Percentiles rank a stretch among this genome's conserved stretches.
Conservation (phyloP, 2,888 invertebrate species). For the Orthosia incerta region DNA sequence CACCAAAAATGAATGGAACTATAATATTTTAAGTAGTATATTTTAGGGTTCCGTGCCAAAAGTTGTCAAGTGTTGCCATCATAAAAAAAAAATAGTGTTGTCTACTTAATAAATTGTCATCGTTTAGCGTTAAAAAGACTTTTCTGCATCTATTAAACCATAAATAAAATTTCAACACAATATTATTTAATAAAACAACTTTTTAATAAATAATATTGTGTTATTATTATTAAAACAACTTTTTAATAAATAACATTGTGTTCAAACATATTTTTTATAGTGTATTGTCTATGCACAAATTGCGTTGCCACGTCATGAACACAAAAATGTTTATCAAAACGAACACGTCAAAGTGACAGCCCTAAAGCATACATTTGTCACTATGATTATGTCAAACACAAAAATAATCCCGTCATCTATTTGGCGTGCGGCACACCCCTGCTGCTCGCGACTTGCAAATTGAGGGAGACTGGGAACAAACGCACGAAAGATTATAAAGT, state of each 20-base stretch:
- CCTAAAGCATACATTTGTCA: constrained; percentile 89
- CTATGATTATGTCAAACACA: constrained; percentile 91
- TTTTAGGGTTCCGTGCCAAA: constrained; percentile 14
- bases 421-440: constrained; percentile 88
- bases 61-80: background rate
- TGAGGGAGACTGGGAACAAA: constrained; percentile 83
- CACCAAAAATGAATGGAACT: constrained; percentile 24
- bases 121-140: background rate
- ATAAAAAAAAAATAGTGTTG: background rate
- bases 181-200: background rate
- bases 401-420: constrained; percentile 91
- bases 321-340: constrained; percentile 75
- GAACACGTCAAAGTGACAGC: constrained; percentile 83
- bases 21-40: constrained; percentile 6
- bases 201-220: too few species aligned
- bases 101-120: background rate
- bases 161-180: background rate
- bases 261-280: constrained; percentile 4
- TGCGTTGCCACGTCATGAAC: constrained; percentile 68
- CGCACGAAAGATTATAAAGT: constrained; percentile 86
- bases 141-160: background rate
- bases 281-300: constrained; percentile 51
- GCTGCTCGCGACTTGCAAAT: constrained; percentile 86
- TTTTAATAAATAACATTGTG: too few species aligned
- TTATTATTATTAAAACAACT: too few species aligned